Percentiles rank a stretch among this genome's conserved stretches.
Conservation (phyloP, 2,888 invertebrate genomes). For the Hirudinaria manillensis region DNA sequence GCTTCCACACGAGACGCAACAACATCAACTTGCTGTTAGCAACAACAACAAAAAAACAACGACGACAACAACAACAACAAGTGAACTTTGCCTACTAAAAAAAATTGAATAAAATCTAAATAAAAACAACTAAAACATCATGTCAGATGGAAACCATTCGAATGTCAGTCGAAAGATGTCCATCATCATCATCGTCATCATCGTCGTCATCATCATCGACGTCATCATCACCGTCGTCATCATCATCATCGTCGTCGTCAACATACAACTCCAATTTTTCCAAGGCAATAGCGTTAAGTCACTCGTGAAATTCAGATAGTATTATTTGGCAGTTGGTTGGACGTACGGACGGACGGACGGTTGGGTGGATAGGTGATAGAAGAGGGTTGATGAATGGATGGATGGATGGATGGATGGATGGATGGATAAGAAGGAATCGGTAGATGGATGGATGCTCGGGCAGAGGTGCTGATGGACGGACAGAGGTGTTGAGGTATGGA, state of each 20-base stretch:
- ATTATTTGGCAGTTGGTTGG: not conserved
- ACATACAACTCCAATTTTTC: not conserved
- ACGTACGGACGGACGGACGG: not conserved
- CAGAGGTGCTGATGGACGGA: not conserved
- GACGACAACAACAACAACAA: too few relatives aligned
- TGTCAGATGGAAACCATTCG: too few relatives aligned
- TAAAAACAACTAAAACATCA: too few relatives aligned
- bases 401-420: too few relatives aligned
- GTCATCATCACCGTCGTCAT: not conserved
- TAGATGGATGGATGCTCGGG: not conserved
- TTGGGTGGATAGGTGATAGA: not conserved
- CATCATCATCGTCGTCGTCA: slow-evolving; percentile 11
- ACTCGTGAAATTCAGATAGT: too few relatives aligned
- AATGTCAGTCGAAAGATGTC: not conserved
- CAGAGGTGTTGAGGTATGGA: not conserved
- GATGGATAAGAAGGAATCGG: not conserved
- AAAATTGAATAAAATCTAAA: too few relatives aligned
- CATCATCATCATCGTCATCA: slow-evolving; percentile 8
- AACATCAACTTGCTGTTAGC: too few relatives aligned
- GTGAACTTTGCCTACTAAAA: too few relatives aligned
- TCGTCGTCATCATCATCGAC: not conserved
- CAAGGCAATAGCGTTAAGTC: too few relatives aligned
- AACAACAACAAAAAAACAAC: too few relatives aligned
- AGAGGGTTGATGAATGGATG: not conserved
- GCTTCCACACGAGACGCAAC: too few relatives aligned